Base-by-base conservation (phyloP, 2,797 vertebrate genomes). In the Urophycis tenuis region DNA sequence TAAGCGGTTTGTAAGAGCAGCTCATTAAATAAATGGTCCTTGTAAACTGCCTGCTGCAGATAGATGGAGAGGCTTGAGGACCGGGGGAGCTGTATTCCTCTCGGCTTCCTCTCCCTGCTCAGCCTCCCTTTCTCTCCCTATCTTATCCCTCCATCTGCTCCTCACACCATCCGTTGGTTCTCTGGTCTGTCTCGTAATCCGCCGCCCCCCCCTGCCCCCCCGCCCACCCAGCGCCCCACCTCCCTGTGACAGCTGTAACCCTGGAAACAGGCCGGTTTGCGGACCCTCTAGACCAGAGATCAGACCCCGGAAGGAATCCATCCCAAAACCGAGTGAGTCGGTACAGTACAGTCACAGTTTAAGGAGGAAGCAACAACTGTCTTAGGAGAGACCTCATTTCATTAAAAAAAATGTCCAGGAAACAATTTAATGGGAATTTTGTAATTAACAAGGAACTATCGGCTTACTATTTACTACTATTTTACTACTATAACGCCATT, bases 31-130 rank as follows among this genome's bases (percentile, higher is more conserved):
- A 70, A 70, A 70, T 64, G 67, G 67, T 30, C 67, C 67, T 32
- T 30, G 67, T 70, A 70, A 70, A 31, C 15, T 17, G 67, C 29
- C 12, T 7, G 67, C 29, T 14, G 67, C 15, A 6, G 67, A 70
- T 7, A 2, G 67, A 70, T 15, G 14, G 31, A 70, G 31, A 70
- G n/a, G 2, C 11, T 76, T 82, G 75, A 72, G 79, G 74, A 75
- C 31, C 31, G 60, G 77, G 60, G 69, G 78, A 87, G 87, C 90
- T 89, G 85, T 88, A 88, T 86, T 79, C 75, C 76, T 72, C 76
- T 75, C 32, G 33, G 29, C 76, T 45, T 71, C 69, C 78, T 25
- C 25, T 73, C 29, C 77, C 53, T n/a, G 49, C 81, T 77, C 71
- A 75, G 30, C 22, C 39, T 36, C 67, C 74, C 36, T 75, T 69